Conservation (phyloP, 2,113 vertebrate species). For the Hiodon alosoides region DNA sequence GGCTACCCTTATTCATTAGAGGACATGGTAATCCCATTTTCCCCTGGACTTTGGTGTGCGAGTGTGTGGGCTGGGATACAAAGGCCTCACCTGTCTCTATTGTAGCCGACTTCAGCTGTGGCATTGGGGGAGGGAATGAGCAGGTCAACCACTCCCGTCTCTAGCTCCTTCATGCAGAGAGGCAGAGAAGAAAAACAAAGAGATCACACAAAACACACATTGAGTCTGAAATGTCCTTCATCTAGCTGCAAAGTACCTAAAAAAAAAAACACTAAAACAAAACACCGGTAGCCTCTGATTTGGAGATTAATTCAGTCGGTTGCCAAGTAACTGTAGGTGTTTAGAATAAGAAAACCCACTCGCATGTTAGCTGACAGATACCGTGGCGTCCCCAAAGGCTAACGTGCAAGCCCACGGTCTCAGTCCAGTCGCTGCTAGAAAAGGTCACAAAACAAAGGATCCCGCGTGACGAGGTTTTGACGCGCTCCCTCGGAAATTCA, state of each 20-base stretch:
- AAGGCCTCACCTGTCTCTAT: conserved; percentile 68
- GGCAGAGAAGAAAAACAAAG: conserved; percentile 22
- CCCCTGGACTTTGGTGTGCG: not conserved
- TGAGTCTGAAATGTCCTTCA: not conserved
- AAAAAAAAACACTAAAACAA: not conserved
- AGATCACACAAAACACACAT: not conserved
- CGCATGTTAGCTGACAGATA: too few species aligned
- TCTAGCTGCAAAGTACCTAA: not conserved
- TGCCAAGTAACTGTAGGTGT: too few species aligned
- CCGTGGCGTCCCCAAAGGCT: too few species aligned
- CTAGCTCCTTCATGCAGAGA: conserved; percentile 61
- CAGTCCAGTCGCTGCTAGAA: too few species aligned
- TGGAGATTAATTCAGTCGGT: too few species aligned
- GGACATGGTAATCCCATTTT: not conserved
- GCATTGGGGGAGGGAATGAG: conserved; percentile 80
- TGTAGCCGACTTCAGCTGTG: conserved; percentile 78
- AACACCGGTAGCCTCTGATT: too few species aligned
- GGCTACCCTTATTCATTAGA: not conserved
- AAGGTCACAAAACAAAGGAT: not conserved
- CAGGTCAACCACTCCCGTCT: conserved; percentile 75
- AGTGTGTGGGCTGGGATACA: not conserved
- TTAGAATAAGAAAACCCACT: too few species aligned
- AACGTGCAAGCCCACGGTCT: too few species aligned
- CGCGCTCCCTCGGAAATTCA: conserved; percentile 25
- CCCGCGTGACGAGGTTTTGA: not conserved